Evolutionary conservation across 92 coral and sea anemone genomes (phyloP).

Genomic region (Phenganax stokvisi): DNA sequence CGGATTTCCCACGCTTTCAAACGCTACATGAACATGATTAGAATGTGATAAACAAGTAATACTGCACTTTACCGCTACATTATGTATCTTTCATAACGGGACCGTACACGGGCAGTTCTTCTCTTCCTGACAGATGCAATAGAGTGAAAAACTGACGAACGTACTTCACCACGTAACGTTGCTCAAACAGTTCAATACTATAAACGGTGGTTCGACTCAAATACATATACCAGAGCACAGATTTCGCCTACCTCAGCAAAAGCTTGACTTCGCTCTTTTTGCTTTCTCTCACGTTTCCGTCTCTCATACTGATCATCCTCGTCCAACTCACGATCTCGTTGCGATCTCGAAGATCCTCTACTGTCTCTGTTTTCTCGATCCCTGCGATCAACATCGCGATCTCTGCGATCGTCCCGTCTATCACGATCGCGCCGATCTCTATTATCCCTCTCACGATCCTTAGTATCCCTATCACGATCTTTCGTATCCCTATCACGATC

Average conservation of each 20-base stretch:
- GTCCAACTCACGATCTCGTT: constrained; percentile 64
- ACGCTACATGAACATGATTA: constrained; percentile 50
- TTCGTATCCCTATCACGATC: constrained; percentile 30
- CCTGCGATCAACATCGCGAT: constrained; percentile 52
- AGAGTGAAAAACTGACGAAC: background rate
- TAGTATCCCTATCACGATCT: constrained; percentile 57
- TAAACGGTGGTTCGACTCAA: background rate
- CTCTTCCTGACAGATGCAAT: no score
- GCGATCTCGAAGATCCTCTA: constrained; percentile 55
- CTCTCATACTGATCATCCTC: constrained; percentile 78
- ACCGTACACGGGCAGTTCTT: background rate
- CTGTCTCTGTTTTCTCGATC: constrained; percentile 55
- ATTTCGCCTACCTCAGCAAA: constrained; percentile 65
- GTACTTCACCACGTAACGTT: no score
- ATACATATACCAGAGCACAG: background rate
- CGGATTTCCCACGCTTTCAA: constrained; percentile 84
- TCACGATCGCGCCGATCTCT: constrained; percentile 46
- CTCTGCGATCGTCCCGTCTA: constrained; percentile 49
- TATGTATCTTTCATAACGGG: background rate
- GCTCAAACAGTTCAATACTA: no score
- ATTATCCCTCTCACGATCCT: constrained; percentile 15
- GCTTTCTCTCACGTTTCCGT: constrained; percentile 75
- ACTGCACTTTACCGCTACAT: background rate
- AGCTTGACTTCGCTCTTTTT: constrained; percentile 74
- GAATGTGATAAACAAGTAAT: background rate